Evolutionary conservation across 1,140 invertebrate genomes (phyloP).

Genomic region (Musca vetustissima): DNA sequence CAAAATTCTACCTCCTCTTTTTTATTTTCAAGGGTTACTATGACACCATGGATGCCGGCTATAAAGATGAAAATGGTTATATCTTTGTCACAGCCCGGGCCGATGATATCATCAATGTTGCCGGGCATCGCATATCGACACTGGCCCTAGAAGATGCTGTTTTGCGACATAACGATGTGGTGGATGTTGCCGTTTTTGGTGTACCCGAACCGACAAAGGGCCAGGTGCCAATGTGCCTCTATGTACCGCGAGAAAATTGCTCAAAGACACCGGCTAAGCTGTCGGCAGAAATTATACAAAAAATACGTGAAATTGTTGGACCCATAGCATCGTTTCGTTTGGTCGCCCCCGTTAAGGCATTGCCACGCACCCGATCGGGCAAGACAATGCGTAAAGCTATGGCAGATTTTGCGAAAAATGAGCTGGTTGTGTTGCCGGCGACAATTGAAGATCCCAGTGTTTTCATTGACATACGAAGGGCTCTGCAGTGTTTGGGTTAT

Average conservation of each 20-base stretch:
- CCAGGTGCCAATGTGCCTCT: conserved; percentile 85
- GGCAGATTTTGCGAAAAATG: conserved; percentile 77
- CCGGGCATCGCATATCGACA: conserved; percentile 87
- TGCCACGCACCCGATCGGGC: conserved; percentile 78
- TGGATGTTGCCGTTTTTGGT: conserved; percentile 84
- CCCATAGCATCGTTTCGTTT: conserved; percentile 86
- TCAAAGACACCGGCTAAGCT: conserved; percentile 64
- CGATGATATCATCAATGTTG: conserved; percentile 96
- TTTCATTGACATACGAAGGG: conserved; percentile 69
- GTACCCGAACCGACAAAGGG: conserved; percentile 88
- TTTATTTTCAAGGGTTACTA: conserved; percentile 84
- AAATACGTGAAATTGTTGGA: conserved; percentile 80
- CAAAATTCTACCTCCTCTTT: conserved; percentile 77
- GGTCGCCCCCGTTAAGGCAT: conserved; percentile 71
- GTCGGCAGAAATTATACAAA: conserved; percentile 66
- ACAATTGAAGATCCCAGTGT: conserved; percentile 88
- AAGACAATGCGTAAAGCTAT: conserved; percentile 88
- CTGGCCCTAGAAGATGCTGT: conserved; percentile 87
- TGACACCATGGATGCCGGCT: conserved; percentile 93
- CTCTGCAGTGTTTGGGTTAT: conserved; percentile 74
- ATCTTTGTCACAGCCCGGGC: conserved; percentile 86
- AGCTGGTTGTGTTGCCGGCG: conserved; percentile 75
- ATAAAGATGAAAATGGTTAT: conserved; percentile 79
- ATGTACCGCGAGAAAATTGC: conserved; percentile 66
- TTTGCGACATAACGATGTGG: conserved; percentile 76